Percentiles rank a stretch among this genome's conserved stretches.
Evolutionary conservation across 2,888 invertebrate species (phyloP).

Genomic region (Pasiphila rectangulata): DNA sequence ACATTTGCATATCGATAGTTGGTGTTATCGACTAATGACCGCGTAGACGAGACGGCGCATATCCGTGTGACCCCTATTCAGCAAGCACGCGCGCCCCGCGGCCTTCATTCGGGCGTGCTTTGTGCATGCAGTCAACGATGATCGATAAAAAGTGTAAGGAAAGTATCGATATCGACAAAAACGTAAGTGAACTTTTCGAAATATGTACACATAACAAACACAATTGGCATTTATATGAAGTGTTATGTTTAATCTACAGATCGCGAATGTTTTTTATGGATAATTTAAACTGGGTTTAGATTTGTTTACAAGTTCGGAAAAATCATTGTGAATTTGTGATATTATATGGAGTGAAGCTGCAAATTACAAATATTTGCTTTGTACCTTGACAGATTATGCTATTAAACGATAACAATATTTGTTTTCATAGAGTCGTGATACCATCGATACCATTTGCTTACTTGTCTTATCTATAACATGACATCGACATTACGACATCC

Average conservation of each 20-base stretch:
- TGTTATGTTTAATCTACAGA: too few species aligned
- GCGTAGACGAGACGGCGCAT: constrained; percentile 23
- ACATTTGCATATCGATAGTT: constrained; percentile 16
- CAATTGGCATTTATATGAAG: too few species aligned
- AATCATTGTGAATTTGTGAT: too few species aligned
- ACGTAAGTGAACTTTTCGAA: too few species aligned
- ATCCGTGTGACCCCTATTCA: constrained; percentile 65
- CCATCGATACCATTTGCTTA: constrained; percentile 17
- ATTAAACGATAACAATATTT: constrained; percentile 10
- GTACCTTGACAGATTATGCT: constrained; percentile 9
- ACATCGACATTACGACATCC: constrained; percentile 35
- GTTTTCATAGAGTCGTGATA: constrained; percentile 12
- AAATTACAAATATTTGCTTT: constrained; percentile 1
- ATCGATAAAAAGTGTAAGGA: constrained; percentile 31
- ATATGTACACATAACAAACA: too few species aligned
- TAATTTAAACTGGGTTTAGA: too few species aligned
- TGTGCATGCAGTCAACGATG: constrained; percentile 42
- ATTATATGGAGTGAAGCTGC: too few species aligned
- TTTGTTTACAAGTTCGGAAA: too few species aligned
- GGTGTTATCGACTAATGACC: constrained; percentile 9
- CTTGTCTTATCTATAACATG: constrained; percentile 22
- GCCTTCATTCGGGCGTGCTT: constrained; percentile 52
- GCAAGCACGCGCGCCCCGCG: constrained; percentile 50
- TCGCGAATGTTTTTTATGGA: too few species aligned
- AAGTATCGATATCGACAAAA: constrained; percentile 24